Evolutionary conservation across 2,113 vertebrate genomes (phyloP).

Genomic region (Typhlomys cinereus): DNA sequence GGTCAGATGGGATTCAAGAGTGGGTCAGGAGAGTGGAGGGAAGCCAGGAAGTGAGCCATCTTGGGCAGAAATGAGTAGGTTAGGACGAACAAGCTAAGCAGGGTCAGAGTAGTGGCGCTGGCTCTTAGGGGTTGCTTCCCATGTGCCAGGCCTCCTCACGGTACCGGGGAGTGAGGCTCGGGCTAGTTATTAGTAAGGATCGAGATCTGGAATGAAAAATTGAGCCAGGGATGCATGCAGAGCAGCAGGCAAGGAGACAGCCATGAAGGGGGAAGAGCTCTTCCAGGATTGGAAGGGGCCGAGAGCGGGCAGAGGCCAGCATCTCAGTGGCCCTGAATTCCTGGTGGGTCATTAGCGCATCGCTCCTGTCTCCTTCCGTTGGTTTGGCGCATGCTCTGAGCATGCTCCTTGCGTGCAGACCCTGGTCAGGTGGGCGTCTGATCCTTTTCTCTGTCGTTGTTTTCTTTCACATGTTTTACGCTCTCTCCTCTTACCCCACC

Average conservation of each 20-base stretch:
- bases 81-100: not conserved
- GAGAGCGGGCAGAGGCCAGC: not conserved
- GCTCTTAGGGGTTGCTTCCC: not conserved
- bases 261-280: not conserved
- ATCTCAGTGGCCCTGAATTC: too few relatives aligned
- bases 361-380: too few relatives aligned
- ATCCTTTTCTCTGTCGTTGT: not conserved
- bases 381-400: not conserved
- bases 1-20: rapidly evolving
- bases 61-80: not conserved
- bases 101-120: not conserved
- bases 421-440: not conserved
- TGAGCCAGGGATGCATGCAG: not conserved
- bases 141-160: not conserved
- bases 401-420: too few relatives aligned
- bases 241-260: not conserved
- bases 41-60: not conserved
- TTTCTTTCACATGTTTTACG: not conserved
- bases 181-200: not conserved
- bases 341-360: not conserved
- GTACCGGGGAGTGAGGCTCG: not conserved
- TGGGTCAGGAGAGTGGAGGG: not conserved
- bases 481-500: not conserved
- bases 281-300: not conserved
- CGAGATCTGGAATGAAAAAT: not conserved